Evolutionary conservation across 2,888 invertebrate species (phyloP), one percentile per base, ranked within the genome.

Genomic region (Podabrus alpinus): DNA sequence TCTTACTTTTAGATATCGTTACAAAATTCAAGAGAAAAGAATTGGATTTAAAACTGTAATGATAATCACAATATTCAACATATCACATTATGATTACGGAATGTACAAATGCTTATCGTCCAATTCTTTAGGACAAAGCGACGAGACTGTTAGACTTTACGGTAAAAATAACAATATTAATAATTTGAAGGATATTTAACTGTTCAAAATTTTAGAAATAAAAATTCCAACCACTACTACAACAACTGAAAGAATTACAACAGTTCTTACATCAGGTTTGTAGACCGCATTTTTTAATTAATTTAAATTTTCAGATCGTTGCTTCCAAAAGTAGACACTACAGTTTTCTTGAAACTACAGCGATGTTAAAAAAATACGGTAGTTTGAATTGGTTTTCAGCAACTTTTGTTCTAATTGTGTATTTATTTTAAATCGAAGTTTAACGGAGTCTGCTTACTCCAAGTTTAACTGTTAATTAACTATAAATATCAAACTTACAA

Each of bases 41-140:
- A 89, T 90, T 7, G 86, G 90, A 67, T 93, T 92, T 86, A 92
- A 92, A 85, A 88, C 91, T 67, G 89, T 90, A 73, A 90, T 92
- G 84, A 88, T 90, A 71, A 87, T 94, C 74, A 90, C 89, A 71
- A 91, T 94, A 81, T 88, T 89, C 59, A 90, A 91, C 80, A 91
- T 93, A 81, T 88, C 88, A 70, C 86, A 86, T 69, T 87, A 89
- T 76, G 94, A 94, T 84, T 87, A 91, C 61, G 93, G 92, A 4
- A 90, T 91, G 2, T 94, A 93, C 85, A 92, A 91, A 67, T 94
- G 94, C 83, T 90, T 92, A 0, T 92, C 93, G 1, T 91, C 92
- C 9, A 94, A 94, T 81, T 91, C 92, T 10, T 89, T 93, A 86
- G 94, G 94, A 3, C 92, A 91, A 83, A 90, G 92, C 1, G 92